phyloP scores from a whole-genome alignment of 2,888 invertebrate species.

The Agrochola macilenta region DNA sequence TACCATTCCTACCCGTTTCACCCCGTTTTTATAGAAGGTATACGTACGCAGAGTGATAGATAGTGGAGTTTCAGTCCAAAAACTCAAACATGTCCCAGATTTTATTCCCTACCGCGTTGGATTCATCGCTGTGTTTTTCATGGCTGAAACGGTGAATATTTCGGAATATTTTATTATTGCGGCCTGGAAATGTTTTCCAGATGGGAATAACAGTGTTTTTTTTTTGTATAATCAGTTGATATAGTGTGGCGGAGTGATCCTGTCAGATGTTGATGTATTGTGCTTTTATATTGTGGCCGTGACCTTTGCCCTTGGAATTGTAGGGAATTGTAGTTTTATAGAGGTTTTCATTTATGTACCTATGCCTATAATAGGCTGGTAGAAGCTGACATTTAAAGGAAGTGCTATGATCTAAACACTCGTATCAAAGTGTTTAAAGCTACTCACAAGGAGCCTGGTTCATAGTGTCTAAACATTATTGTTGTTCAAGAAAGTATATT shows the following conservation, averaged over 20 bases:
- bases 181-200: constrained; percentile 41
- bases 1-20: constrained; percentile 57
- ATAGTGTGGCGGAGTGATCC: constrained; percentile 6
- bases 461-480: no score
- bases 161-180: constrained; percentile 47
- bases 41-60: constrained; percentile 56
- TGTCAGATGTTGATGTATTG: constrained; percentile 38
- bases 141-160: constrained; percentile 44
- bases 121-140: constrained; percentile 62
- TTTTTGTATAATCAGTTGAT: constrained; percentile 19
- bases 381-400: no score
- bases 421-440: no score
- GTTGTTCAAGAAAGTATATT: no score
- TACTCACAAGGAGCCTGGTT: no score
- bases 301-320: constrained; percentile 2
- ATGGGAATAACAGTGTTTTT: constrained; percentile 22
- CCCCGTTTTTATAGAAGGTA: constrained; percentile 29
- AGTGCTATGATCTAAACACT: no score
- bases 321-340: not conserved
- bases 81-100: constrained; percentile 50
- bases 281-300: constrained; percentile 28
- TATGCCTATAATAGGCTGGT: no score
- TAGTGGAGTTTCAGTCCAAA: constrained; percentile 40
- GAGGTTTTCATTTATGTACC: not conserved
- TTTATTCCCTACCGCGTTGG: constrained; percentile 54